Conservation (phyloP, 1,140 invertebrate species). For the Magallana angulata region DNA sequence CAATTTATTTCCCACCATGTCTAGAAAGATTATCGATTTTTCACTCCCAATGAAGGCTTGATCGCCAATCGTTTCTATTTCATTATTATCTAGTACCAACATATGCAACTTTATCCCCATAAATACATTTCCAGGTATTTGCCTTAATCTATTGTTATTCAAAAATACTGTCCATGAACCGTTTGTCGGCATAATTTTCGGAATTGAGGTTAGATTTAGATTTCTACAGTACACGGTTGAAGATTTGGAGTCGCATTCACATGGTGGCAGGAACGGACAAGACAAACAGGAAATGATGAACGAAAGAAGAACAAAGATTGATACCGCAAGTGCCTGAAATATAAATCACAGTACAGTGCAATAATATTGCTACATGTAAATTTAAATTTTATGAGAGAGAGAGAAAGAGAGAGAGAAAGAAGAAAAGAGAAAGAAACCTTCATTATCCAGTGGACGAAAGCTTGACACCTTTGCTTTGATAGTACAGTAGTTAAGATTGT, state of each 20-base stretch:
- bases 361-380: background rate
- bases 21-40: slow-evolving; percentile 16
- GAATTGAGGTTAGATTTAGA: background rate
- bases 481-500: too few relatives aligned
- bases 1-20: slow-evolving; percentile 36
- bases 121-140: slow-evolving; percentile 25
- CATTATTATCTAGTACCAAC: slow-evolving; percentile 39
- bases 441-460: too few relatives aligned
- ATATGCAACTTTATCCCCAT: slow-evolving; percentile 8
- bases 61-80: slow-evolving; percentile 28
- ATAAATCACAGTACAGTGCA: background rate
- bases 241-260: background rate
- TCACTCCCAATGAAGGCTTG: slow-evolving; percentile 36
- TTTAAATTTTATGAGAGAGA: background rate
- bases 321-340: background rate
- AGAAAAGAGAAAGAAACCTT: background rate
- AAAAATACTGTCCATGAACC: slow-evolving; percentile 43
- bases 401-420: background rate
- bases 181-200: background rate
- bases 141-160: slow-evolving; percentile 35
- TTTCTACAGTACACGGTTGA: slow-evolving; percentile 8
- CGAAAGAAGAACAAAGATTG: background rate
- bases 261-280: background rate
- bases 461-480: too few relatives aligned
- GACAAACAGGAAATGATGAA: background rate